Conservation (phyloP, 2,113 vertebrate species). For the Potamarius usumacintae region DNA sequence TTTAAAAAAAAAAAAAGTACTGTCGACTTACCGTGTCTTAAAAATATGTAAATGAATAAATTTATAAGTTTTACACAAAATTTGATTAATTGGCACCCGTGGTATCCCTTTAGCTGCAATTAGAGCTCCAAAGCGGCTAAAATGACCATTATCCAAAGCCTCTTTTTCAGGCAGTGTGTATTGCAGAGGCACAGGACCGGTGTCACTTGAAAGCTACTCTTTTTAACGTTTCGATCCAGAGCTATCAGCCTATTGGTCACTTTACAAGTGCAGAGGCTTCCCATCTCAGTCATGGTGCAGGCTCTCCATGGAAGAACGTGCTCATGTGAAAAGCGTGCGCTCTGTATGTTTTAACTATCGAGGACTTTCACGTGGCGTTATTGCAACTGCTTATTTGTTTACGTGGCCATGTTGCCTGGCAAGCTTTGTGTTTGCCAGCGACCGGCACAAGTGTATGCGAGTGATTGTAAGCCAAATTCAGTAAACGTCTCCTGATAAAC, state of each 20-base stretch:
- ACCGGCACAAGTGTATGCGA: too few relatives aligned
- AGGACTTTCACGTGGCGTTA: too few relatives aligned
- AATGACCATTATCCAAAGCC: not conserved
- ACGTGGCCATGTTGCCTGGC: too few relatives aligned
- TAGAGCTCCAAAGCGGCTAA: not conserved
- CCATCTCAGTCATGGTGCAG: too few relatives aligned
- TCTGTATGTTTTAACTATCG: too few relatives aligned
- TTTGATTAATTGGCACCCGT: not conserved
- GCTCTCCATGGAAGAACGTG: too few relatives aligned
- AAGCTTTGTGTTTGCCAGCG: too few relatives aligned
- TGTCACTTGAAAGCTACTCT: not conserved
- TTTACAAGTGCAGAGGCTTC: too few relatives aligned
- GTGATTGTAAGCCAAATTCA: too few relatives aligned
- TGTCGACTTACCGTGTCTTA: not conserved
- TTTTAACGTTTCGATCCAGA: not conserved
- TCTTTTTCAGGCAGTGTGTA: not conserved
- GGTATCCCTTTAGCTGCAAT: not conserved
- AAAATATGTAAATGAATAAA: not conserved
- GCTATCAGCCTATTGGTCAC: not conserved
- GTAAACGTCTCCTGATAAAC: too few relatives aligned
- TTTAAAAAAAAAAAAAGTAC: not conserved
- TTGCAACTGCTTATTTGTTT: too few relatives aligned
- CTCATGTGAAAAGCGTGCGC: too few relatives aligned
- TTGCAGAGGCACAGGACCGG: not conserved
- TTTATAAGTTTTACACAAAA: not conserved